Conservation (phyloP, 2,888 invertebrate genomes). For the Plutella xylostella region DNA sequence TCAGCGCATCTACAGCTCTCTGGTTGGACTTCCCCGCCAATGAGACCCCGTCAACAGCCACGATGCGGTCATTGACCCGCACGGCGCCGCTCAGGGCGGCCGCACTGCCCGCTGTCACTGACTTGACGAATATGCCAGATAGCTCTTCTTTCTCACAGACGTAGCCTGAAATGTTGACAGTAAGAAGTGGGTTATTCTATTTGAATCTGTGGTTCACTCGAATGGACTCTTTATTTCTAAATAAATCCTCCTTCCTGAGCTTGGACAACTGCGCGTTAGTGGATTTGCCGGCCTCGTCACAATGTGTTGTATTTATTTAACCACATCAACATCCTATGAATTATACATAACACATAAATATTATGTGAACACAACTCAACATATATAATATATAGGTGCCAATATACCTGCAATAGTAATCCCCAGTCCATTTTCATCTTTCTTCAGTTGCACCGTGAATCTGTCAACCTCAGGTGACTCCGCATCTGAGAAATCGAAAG, state of each 20-base stretch:
- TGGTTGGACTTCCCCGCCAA: conserved; percentile 97
- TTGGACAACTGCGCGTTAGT: no score
- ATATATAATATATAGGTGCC: no score
- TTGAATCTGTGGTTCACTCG: no score
- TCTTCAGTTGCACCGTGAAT: conserved; percentile 92
- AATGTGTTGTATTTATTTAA: no score
- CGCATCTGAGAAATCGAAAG: conserved; percentile 66
- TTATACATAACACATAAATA: no score
- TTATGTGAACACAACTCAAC: no score
- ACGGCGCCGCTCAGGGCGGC: conserved; percentile 94
- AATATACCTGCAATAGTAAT: conserved; percentile 89
- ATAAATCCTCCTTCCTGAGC: no score
- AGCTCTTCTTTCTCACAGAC: conserved; percentile 98
- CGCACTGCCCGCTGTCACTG: conserved; percentile 95
- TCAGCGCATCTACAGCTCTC: conserved; percentile 95
- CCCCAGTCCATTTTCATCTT: conserved; percentile 93
- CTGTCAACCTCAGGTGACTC: conserved; percentile 93
- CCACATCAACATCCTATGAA: no score
- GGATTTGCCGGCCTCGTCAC: no score
- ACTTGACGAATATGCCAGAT: conserved; percentile 98
- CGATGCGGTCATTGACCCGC: conserved; percentile 97
- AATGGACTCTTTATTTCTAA: no score
- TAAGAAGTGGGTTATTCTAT: no score
- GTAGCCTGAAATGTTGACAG: no score
- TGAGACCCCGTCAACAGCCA: conserved; percentile 96